Evolutionary conservation across 2,113 vertebrate species (phyloP), one percentile per base, ranked within the genome.

Genomic region (Siniperca chuatsi): DNA sequence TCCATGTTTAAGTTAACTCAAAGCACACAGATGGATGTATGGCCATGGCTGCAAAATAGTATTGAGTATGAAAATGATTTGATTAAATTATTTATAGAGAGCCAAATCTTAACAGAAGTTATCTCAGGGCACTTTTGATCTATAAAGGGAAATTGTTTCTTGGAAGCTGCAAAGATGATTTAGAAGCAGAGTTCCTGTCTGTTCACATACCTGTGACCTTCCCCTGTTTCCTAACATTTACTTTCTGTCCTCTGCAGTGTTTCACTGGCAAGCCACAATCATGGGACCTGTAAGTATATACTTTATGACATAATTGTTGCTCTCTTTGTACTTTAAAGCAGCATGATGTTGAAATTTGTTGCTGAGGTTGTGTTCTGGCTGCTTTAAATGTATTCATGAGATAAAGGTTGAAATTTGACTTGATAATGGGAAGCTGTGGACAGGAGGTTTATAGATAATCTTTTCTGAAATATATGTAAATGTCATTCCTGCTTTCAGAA

Each of bases 241-340:
- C 80, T 81, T 82, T 89, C 69, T 90, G 11, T 90, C 83, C 66
- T 88, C 65, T 33, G 2, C 85, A 95, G 95, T 95, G 94, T 95
- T 95, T 92, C 96, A 96, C 82, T 96, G 95, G 96, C 96, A 96
- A 85, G 96, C 96, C 54, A 96, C 95, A 75, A 96, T 96, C 92
- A 96, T 96, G 96, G 96, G 96, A 75, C 96, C 96, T 87, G 96
- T 96, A 87, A 96, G 95, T 96, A 90, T 16, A 71, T 20, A 54
- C 8, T 86, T 81, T 60, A 82, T 76, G 70, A 64, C 33, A 35
- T 8, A 25, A 65, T 8, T 70, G n/a, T 58, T 75, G n/a, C 10
- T 16, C 9, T 57, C 16, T 62, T 10, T 55, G 6, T 13, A 4
- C 33, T 50, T 20, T n/a, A 46, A 40, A 52, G 60, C 8, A 10